Percentiles rank a stretch among this genome's conserved stretches.
These are phyloP conservation scores for Sminthopsis crassicaudata DNA, from an alignment of 2,113 vertebrate species.

Conservation along the genomic window DNA sequence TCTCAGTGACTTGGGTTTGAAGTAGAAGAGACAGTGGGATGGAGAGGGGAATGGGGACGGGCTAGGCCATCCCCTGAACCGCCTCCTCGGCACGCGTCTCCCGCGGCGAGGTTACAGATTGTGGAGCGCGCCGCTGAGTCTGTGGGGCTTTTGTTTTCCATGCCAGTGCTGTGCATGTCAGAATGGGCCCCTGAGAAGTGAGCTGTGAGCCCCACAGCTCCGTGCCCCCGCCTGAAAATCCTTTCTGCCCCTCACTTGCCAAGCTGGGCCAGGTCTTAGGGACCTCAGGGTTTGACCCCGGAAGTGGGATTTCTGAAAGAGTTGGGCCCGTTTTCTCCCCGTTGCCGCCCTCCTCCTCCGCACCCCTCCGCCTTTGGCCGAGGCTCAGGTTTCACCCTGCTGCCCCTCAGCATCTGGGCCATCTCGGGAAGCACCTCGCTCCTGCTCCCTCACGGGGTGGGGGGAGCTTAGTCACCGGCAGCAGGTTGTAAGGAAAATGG, in stretches of 20 bases:
- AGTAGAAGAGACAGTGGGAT: background rate
- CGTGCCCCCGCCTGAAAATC: background rate
- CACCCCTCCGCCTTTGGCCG: background rate
- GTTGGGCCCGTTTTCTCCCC: background rate
- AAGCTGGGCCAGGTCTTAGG: constrained; percentile 9
- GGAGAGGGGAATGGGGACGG: too few relatives aligned
- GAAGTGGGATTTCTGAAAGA: background rate
- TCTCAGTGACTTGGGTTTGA: background rate
- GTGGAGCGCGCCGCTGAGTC: background rate
- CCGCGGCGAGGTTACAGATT: background rate
- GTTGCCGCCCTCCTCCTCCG: background rate
- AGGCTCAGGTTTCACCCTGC: background rate
- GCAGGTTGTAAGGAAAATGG: background rate
- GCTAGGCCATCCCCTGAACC: background rate
- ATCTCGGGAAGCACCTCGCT: background rate
- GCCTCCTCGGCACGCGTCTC: background rate
- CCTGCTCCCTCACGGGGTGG: background rate
- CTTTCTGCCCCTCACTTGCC: background rate
- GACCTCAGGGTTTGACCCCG: too few relatives aligned
- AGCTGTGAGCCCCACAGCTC: background rate
- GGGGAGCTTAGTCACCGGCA: too few relatives aligned
- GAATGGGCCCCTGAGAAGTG: background rate
- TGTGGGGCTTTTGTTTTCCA: background rate
- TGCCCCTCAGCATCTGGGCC: background rate
- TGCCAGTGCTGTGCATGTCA: background rate